Evolutionary conservation across 1,140 invertebrate species (phyloP).

Genomic region (Hermetia illucens): DNA sequence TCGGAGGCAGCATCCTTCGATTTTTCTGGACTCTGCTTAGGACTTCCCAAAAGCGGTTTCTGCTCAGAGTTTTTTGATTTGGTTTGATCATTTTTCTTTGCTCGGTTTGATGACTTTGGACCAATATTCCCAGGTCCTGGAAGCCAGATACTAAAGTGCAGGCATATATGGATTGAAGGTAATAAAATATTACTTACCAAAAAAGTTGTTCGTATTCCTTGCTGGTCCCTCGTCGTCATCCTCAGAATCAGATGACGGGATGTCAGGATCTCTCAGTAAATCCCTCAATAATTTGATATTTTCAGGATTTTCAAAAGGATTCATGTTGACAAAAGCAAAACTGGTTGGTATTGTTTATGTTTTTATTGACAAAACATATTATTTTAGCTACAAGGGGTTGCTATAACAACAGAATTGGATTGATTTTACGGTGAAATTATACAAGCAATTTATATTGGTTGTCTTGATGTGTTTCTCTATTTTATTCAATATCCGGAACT

Average conservation of each 20-base stretch:
- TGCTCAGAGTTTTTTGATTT: conserved; percentile 9
- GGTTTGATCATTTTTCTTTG: conserved; percentile 9
- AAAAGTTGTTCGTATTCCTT: conserved; percentile 1
- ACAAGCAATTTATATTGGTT: too few relatives aligned
- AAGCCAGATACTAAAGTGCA: background rate
- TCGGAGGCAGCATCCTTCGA: conserved; percentile 20
- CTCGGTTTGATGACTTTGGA: conserved; percentile 5
- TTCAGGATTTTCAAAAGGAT: conserved; percentile 22
- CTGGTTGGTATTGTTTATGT: too few relatives aligned
- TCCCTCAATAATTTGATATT: conserved; percentile 15
- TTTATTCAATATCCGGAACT: too few relatives aligned
- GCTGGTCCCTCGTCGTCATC: conserved; percentile 17
- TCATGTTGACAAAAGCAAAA: too few relatives aligned
- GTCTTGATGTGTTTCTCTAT: too few relatives aligned
- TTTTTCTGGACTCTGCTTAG: background rate
- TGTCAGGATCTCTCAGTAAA: conserved; percentile 13
- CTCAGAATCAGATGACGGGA: conserved; percentile 13
- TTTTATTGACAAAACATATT: too few relatives aligned
- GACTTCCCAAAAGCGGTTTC: conserved; percentile 8
- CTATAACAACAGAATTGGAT: too few relatives aligned
- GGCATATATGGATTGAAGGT: background rate
- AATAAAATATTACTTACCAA: background rate
- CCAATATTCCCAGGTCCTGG: conserved; percentile 1
- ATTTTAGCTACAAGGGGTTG: too few relatives aligned
- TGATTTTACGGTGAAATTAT: too few relatives aligned